Evolutionary conservation across 2,888 invertebrate species (phyloP).

Genomic region (Charanyca ferruginea): DNA sequence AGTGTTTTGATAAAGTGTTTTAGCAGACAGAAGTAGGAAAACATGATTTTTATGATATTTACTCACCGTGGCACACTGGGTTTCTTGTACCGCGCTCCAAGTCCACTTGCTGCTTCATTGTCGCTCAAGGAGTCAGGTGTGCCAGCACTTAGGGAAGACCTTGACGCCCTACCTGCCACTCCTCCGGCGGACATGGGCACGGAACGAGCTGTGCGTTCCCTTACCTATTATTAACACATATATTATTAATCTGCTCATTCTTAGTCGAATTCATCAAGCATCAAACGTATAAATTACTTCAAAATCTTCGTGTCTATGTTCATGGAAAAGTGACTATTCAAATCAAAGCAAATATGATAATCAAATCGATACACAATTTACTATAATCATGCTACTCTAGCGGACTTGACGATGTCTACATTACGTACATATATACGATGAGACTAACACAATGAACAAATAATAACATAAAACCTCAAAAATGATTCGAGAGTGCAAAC

Average conservation of each 20-base stretch:
- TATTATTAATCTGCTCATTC: constrained; percentile 31
- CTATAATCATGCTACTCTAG: constrained; percentile 81
- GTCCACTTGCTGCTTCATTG: constrained; percentile 95
- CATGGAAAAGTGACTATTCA: constrained; percentile 40
- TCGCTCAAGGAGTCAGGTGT: constrained; percentile 97
- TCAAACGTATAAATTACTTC: constrained; percentile 29
- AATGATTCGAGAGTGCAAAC: constrained; percentile 76
- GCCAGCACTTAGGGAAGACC: constrained; percentile 95
- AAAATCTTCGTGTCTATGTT: constrained; percentile 34
- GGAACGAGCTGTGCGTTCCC: constrained; percentile 97
- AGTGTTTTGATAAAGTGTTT: no score
- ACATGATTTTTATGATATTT: background rate
- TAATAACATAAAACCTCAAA: constrained; percentile 72
- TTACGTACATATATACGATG: constrained; percentile 76
- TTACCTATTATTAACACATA: constrained; percentile 92
- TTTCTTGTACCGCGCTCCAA: constrained; percentile 93
- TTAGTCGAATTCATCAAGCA: background rate
- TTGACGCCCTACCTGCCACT: constrained; percentile 92
- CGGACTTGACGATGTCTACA: constrained; percentile 75
- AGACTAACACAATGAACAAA: constrained; percentile 74
- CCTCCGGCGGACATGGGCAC: constrained; percentile 95
- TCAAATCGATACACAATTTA: constrained; percentile 43
- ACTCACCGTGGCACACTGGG: constrained; percentile 91
- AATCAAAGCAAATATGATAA: constrained; percentile 55
- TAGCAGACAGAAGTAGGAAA: background rate